Evolutionary conservation across 23 tunicate genomes (phyloP).

Genomic region (Trididemnum clinides): DNA sequence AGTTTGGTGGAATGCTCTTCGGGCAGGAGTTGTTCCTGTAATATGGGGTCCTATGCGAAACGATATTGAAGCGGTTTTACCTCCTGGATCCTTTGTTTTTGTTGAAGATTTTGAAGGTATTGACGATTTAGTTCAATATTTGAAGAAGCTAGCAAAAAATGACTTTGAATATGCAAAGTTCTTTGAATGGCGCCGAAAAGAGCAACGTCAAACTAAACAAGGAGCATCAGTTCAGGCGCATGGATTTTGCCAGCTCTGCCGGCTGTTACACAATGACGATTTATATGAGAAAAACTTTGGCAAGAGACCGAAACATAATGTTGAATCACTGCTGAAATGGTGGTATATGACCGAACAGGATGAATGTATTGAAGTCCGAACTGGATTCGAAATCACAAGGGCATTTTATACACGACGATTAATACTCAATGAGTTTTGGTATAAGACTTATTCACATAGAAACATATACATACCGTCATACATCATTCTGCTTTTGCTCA

Average conservation of each 20-base stretch:
- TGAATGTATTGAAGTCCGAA: neutral
- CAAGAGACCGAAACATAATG: neutral
- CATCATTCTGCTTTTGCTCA: neutral
- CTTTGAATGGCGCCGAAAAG: neutral
- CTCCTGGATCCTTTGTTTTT: neutral
- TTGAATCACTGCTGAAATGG: neutral
- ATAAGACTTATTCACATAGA: neutral
- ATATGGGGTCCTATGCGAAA: neutral
- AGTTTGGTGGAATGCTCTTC: slow-evolving; percentile 1
- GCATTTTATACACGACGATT: neutral
- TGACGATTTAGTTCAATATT: neutral
- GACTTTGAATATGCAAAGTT: neutral
- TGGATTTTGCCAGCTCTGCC: slow-evolving; percentile 28
- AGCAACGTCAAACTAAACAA: neutral
- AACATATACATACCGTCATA: neutral
- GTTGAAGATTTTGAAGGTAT: neutral
- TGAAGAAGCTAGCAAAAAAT: neutral
- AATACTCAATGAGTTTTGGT: neutral
- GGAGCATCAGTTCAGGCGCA: neutral
- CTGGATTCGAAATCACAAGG: neutral
- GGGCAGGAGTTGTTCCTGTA: neutral
- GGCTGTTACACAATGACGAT: slow-evolving; percentile 28
- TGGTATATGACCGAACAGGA: slow-evolving; percentile 32
- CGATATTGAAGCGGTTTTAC: neutral
- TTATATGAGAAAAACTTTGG: neutral